Evolutionary conservation across 2,888 invertebrate species (phyloP).

Genomic region (Drosophila kanekoi): DNA sequence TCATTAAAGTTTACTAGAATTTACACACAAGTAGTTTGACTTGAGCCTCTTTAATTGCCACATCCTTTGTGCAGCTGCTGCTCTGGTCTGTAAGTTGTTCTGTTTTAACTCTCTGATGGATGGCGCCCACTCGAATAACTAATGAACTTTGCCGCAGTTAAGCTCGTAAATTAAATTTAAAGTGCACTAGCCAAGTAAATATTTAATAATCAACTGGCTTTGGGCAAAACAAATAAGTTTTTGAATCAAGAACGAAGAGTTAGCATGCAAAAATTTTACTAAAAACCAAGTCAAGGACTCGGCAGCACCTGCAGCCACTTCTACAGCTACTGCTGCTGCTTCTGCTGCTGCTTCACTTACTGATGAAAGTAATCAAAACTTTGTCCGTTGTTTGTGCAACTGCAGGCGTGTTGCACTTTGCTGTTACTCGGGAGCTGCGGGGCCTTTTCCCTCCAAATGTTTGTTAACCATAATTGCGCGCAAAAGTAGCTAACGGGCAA

Average conservation of each 20-base stretch:
- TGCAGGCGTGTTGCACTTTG: constrained; percentile 51
- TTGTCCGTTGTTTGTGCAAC: constrained; percentile 66
- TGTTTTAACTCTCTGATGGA: constrained; percentile 37
- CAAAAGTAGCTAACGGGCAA: constrained; percentile 61
- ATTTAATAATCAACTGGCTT: constrained; percentile 71
- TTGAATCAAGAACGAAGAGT: constrained; percentile 16
- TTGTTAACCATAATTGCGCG: constrained; percentile 75
- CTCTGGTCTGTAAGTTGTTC: neutral
- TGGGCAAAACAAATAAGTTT: constrained; percentile 44
- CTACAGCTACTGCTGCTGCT: constrained; percentile 1
- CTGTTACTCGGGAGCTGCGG: neutral
- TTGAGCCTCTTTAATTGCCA: constrained; percentile 47
- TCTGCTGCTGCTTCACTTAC: constrained; percentile 18
- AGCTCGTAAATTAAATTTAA: constrained; percentile 68
- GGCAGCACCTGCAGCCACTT: constrained; percentile 9
- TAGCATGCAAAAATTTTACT: constrained; percentile 33
- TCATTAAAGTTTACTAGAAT: constrained; percentile 69
- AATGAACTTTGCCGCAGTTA: constrained; percentile 65
- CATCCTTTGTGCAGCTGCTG: constrained; percentile 10
- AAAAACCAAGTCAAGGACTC: constrained; percentile 41
- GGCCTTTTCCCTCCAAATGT: constrained; percentile 35
- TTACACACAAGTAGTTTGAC: constrained; percentile 56
- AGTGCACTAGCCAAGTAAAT: constrained; percentile 62
- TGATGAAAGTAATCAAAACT: constrained; percentile 77
- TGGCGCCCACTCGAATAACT: constrained; percentile 54